These are phyloP conservation scores for Parapristionchus giblindavisi DNA, from an alignment of 2,888 invertebrate species.

Conservation along the genomic window DNA sequence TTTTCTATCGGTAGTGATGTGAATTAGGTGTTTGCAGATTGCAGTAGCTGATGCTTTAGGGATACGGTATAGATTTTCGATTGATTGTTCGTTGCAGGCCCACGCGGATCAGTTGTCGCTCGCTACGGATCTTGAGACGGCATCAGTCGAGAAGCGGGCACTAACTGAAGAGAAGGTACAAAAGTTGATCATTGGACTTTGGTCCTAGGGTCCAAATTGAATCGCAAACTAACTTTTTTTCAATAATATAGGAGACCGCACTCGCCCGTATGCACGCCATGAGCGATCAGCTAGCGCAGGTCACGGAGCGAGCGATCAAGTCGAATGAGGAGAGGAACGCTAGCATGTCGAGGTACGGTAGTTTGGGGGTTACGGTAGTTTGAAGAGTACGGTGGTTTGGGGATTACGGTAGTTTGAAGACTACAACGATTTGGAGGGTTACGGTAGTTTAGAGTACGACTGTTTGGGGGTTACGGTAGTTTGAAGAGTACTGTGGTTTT, in stretches of 20 bases:
- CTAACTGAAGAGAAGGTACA: conserved; percentile 25
- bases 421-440: too few relatives aligned
- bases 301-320: conserved; percentile 4
- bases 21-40: too few relatives aligned
- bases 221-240: background rate
- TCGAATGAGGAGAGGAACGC: conserved; percentile 13
- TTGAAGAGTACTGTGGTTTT: too few relatives aligned
- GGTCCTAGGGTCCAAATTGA: too few relatives aligned
- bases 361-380: background rate
- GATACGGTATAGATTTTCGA: background rate
- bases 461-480: too few relatives aligned
- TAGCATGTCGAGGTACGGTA: conserved; percentile 31
- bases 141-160: background rate
- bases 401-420: too few relatives aligned
- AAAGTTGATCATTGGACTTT: background rate
- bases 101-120: background rate
- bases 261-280: background rate
- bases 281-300: conserved; percentile 8
- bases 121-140: background rate
- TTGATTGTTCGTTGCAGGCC: conserved; percentile 11
- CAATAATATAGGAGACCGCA: conserved; percentile 21
- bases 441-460: too few relatives aligned
- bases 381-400: too few relatives aligned
- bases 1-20: too few relatives aligned
- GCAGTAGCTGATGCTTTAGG: background rate